phyloP scores from a whole-genome alignment of 2,888 invertebrate genomes.

The Hirtodrosophila confusa region DNA sequence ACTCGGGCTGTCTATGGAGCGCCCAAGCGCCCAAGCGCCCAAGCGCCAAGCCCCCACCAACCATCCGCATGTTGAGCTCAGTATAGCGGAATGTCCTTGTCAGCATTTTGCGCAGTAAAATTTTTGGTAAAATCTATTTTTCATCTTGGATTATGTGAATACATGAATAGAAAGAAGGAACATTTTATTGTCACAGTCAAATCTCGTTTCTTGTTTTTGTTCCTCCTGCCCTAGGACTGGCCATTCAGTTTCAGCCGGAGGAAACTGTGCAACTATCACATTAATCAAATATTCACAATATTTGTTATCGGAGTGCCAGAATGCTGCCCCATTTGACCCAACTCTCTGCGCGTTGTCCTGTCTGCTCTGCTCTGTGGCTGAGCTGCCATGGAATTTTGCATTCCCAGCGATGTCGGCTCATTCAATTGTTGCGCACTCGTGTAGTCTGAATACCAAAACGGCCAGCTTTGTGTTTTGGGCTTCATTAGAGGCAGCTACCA shows the following conservation, averaged over 20 bases:
- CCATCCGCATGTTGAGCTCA: constrained; percentile 40
- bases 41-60: constrained; percentile 8
- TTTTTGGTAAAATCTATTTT: constrained; percentile 74
- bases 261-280: constrained; percentile 30
- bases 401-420: constrained; percentile 8
- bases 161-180: constrained; percentile 69
- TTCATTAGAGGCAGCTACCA: constrained; percentile 62
- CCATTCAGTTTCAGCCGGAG: constrained; percentile 4
- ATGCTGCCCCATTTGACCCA: constrained; percentile 21
- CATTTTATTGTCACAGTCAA: constrained; percentile 75
- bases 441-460: constrained; percentile 21
- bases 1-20: constrained; percentile 24
- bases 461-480: constrained; percentile 47
- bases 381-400: constrained; percentile 19
- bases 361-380: background rate
- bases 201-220: constrained; percentile 40
- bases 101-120: constrained; percentile 75
- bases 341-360: too few species aligned
- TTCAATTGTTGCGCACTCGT: constrained; percentile 45
- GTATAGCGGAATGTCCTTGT: constrained; percentile 65
- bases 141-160: constrained; percentile 77
- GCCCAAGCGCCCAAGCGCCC: constrained; percentile 23
- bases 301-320: constrained; percentile 34
- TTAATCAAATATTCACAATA: constrained; percentile 71
- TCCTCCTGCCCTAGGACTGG: background rate